Percentiles rank a stretch among this genome's conserved stretches.
Conservation (phyloP, 2,797 vertebrate genomes). For the Melanotaenia trifasciata region DNA sequence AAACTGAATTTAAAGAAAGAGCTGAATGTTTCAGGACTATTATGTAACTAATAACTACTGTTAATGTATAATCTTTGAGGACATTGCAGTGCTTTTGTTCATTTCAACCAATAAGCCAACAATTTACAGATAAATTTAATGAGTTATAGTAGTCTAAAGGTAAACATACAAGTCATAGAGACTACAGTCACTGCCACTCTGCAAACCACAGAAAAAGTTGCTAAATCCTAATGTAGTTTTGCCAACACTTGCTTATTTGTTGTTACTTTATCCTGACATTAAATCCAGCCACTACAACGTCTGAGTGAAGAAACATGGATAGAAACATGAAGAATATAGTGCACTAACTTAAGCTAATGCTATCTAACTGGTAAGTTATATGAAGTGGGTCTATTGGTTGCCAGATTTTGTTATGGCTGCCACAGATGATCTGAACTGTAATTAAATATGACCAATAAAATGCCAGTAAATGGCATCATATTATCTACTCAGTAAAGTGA, state of each 20-base stretch:
- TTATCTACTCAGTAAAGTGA: no score
- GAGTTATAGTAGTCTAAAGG: neutral
- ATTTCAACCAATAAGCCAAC: neutral
- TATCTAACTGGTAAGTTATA: neutral
- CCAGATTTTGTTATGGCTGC: neutral
- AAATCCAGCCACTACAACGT: neutral
- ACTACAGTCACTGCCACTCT: neutral
- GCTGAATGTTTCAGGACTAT: neutral
- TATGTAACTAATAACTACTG: neutral
- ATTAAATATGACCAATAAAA: neutral
- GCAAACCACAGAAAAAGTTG: neutral
- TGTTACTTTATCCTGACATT: neutral
- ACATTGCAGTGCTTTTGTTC: neutral
- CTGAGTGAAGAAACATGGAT: no score
- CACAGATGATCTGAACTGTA: neutral
- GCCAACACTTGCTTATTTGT: neutral
- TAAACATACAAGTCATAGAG: neutral
- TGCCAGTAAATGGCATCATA: neutral
- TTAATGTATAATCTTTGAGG: neutral
- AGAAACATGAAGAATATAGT: neutral
- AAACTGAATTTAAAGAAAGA: neutral
- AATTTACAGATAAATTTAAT: no score
- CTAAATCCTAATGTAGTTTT: neutral
- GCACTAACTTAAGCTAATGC: neutral
- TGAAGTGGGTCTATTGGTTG: neutral